Conservation (phyloP, 2,888 invertebrate species). For the Vanessa cardui region DNA sequence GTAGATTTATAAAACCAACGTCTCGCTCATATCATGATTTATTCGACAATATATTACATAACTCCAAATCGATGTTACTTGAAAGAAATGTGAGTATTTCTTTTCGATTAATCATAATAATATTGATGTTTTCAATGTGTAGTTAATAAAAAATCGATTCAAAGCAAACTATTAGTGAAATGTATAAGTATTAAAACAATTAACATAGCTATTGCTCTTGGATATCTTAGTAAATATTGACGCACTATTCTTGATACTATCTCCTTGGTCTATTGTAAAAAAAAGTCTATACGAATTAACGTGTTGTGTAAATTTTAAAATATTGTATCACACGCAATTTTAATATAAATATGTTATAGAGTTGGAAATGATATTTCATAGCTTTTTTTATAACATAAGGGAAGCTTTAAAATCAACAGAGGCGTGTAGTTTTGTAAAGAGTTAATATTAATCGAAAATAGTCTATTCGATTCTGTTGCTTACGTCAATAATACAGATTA, state of each 20-base stretch:
- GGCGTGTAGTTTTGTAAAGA: neutral
- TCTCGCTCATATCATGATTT: conserved; percentile 23
- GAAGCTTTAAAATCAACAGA: neutral
- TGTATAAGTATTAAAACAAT: conserved; percentile 9
- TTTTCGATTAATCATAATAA: neutral
- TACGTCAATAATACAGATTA: neutral
- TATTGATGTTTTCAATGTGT: neutral
- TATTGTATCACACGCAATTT: conserved; percentile 21
- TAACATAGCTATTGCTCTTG: neutral
- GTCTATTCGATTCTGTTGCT: neutral
- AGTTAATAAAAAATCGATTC: neutral
- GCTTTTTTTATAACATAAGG: neutral
- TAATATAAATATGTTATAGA: conserved; percentile 13
- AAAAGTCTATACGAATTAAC: conserved; percentile 58
- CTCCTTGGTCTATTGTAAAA: conserved; percentile 69
- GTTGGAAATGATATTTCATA: neutral
- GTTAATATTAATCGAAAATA: neutral
- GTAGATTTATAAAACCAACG: conserved; percentile 3
- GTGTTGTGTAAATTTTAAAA: conserved; percentile 41
- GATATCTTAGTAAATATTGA: conserved; percentile 11
- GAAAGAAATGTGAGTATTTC: neutral
- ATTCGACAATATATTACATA: neutral
- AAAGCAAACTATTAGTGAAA: conserved; percentile 17
- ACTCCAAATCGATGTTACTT: neutral
- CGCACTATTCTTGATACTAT: conserved; percentile 73